Percentiles rank a stretch among this genome's conserved stretches.
phyloP scores from a whole-genome alignment of 2,888 invertebrate genomes.

The Cheilosia scutellata region DNA sequence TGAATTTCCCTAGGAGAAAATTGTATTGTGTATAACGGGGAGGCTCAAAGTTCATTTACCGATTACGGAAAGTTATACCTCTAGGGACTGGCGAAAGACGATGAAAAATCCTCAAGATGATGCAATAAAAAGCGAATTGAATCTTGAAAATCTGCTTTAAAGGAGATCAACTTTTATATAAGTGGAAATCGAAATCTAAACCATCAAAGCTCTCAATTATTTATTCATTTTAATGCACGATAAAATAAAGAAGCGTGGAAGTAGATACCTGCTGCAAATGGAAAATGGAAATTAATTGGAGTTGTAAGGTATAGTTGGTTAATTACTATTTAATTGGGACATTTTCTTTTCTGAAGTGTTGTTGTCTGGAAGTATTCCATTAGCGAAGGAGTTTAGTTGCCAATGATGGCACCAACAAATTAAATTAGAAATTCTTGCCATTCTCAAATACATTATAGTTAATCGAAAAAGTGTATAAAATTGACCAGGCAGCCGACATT shows the following conservation, averaged over 20 bases:
- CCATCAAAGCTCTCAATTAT: constrained; percentile 10
- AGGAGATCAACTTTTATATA: constrained; percentile 19
- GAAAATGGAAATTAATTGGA: constrained; percentile 14
- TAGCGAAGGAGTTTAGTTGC: too few relatives aligned
- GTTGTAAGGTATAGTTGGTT: too few relatives aligned
- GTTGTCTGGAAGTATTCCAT: too few relatives aligned
- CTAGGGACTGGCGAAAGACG: neutral
- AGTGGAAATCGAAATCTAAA: neutral
- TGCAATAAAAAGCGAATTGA: constrained; percentile 19
- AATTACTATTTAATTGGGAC: too few relatives aligned
- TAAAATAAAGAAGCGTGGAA: neutral
- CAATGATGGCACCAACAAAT: too few relatives aligned
- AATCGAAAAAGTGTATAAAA: too few relatives aligned
- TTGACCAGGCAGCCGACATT: too few relatives aligned
- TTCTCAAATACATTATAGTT: too few relatives aligned
- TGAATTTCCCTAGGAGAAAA: constrained; percentile 17
- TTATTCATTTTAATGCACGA: neutral
- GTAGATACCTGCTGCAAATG: constrained; percentile 3
- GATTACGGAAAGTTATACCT: constrained; percentile 22
- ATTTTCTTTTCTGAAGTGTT: too few relatives aligned
- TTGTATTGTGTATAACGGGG: constrained; percentile 7
- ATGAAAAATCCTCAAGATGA: neutral
- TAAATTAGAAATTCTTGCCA: too few relatives aligned
- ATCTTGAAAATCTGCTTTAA: constrained; percentile 2
- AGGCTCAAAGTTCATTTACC: constrained; percentile 20